Base-by-base conservation (phyloP, 2,888 invertebrate species). In the Hirtodrosophila trivittata region DNA sequence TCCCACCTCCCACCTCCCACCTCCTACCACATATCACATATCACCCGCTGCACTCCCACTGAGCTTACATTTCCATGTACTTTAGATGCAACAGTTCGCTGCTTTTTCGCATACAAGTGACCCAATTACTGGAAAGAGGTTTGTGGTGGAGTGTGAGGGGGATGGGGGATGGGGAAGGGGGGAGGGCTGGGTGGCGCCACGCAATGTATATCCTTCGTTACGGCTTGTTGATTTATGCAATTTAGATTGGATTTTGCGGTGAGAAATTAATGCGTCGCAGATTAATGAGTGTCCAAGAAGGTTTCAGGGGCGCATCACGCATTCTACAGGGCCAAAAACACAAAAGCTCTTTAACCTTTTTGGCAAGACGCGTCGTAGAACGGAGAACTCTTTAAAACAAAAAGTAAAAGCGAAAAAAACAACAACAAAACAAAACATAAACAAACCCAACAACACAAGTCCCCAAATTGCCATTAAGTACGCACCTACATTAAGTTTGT, bases 31-130 rank as follows among this genome's bases (percentile, higher is more conserved):
- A 8, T 1, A 8, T 2, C 3, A 21, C 26, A 12, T 13, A 5
- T 21, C 4, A 8, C 16, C 38, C 16, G 3, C 38, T 5, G 38
- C n/a, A n/a, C n/a, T n/a, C 16, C 16, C 0, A 7, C 16, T 13
- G 6, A 32, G 47, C 26, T 30, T 30, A 39, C 52, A 49, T 45
- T 56, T 47, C 41, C 64, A 56, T 66, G 72, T 58, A 72, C 54
- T 63, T 73, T 57, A 82, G 67, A 87, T 81, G 80, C 80, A 81
- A 81, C 80, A 81, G 80, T 87, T 81, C 80, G 86, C 86, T 71
- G 80, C 86, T 84, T 85, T 87, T 81, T 81, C 87, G 82, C 78
- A 86, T 87, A 78, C 83, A 86, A 81, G 87, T 87, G 78, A 82
- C 78, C 75, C 80, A 77, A 82, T 82, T 85, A 85, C 68, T 26